Conservation (phyloP, 2,113 vertebrate genomes). For the Chaetorhynchus papuensis region DNA sequence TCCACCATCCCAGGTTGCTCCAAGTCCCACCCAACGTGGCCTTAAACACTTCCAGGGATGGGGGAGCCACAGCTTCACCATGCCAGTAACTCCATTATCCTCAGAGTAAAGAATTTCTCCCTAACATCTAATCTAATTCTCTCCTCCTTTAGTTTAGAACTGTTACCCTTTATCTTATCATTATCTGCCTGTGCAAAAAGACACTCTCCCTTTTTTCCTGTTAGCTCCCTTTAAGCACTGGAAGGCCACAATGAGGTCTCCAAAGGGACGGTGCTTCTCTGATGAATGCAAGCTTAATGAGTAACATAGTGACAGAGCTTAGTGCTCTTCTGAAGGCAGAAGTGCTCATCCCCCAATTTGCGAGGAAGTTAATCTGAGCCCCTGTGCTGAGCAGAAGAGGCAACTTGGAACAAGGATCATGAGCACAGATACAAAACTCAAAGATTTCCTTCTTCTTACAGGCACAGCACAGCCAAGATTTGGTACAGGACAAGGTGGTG, state of each 20-base stretch:
- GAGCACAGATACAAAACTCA: not conserved
- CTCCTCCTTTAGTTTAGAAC: not conserved
- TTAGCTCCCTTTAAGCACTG: not conserved
- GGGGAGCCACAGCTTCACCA: not conserved
- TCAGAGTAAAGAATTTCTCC: not conserved
- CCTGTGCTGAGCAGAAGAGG: not conserved
- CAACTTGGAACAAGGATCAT: not conserved
- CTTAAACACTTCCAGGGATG: not conserved
- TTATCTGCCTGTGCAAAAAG: not conserved
- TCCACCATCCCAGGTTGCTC: not conserved
- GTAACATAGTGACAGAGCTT: not conserved
- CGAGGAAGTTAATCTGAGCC: not conserved
- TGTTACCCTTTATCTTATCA: not conserved
- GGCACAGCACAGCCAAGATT: not conserved
- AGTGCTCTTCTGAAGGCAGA: not conserved
- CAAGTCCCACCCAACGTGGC: not conserved
- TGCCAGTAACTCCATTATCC: not conserved
- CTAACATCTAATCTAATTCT: not conserved
- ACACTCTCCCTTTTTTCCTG: not conserved
- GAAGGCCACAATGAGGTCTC: not conserved
- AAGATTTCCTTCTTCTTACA: not conserved
- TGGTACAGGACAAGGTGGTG: not conserved
- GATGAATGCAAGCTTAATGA: not conserved
- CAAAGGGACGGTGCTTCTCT: not conserved
- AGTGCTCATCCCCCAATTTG: not conserved